A percentile compares a stretch with the other conserved stretches of the same genome.
These are phyloP conservation scores for Oceanodroma tethys DNA, from an alignment of 2,113 vertebrate genomes.

Conservation along the genomic window DNA sequence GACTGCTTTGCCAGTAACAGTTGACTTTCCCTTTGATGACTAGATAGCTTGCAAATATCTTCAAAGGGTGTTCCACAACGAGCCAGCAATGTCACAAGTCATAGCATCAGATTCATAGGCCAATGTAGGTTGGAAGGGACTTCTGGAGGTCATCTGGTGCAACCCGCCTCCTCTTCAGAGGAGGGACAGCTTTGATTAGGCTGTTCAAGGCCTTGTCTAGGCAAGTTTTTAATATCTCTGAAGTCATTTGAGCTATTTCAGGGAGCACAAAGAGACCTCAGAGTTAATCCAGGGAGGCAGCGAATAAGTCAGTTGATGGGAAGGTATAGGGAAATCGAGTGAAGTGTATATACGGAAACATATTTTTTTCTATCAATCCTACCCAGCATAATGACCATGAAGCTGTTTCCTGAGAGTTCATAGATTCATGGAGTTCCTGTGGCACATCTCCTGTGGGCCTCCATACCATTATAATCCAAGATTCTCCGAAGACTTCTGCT, in stretches of 20 bases:
- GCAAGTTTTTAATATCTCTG: neutral
- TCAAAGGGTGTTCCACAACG: neutral
- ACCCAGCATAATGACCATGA: neutral
- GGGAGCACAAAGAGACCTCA: neutral
- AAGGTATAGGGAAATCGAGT: neutral
- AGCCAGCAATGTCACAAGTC: neutral
- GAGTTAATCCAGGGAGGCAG: neutral
- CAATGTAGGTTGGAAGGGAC: rapidly evolving
- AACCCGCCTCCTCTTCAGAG: neutral
- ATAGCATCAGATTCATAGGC: neutral
- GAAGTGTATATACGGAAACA: neutral
- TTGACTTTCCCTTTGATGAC: neutral
- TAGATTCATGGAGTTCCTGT: neutral
- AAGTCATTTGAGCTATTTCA: neutral
- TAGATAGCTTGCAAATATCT: neutral
- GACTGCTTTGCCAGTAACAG: neutral
- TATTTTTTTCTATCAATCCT: neutral
- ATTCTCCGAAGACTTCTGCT: neutral
- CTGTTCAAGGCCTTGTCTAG: neutral
- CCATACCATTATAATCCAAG: neutral
- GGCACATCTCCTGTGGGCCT: neutral
- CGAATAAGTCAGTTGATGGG: neutral
- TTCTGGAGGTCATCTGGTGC: neutral
- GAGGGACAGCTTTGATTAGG: neutral
- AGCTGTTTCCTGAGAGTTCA: neutral